Evolutionary conservation across 2,888 invertebrate species (phyloP).

Genomic region (Ischnus inquisitorius): DNA sequence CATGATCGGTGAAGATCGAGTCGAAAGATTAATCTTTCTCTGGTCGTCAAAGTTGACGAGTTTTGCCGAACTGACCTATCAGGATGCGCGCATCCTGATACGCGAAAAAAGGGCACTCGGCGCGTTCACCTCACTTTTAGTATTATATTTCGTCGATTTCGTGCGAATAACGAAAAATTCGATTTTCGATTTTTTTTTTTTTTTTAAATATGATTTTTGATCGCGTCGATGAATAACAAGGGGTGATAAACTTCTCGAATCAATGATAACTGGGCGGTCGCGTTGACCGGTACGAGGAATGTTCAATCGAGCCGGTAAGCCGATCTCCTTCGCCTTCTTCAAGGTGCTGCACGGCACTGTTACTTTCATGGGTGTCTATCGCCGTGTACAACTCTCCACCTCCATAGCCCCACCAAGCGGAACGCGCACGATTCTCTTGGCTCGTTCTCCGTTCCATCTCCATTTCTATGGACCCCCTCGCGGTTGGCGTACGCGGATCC

Average conservation of each 20-base stretch:
- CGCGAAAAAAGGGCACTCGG: conserved; percentile 53
- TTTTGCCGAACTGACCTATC: conserved; percentile 51
- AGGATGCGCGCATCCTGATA: conserved; percentile 68
- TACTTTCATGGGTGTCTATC: conserved; percentile 83
- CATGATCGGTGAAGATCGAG: conserved; percentile 57
- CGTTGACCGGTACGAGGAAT: conserved; percentile 41
- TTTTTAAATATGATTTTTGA: background rate
- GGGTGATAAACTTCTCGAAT: background rate
- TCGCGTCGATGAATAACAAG: background rate
- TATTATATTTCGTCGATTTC: background rate
- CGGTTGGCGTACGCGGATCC: conserved; percentile 43
- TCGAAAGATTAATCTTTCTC: conserved; percentile 36
- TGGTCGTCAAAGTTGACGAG: conserved; percentile 21
- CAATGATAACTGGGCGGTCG: conserved; percentile 12
- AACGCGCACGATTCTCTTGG: conserved; percentile 64
- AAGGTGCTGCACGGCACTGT: conserved; percentile 79
- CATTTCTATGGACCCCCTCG: conserved; percentile 34
- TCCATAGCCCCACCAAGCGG: conserved; percentile 73
- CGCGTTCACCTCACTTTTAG: conserved; percentile 62
- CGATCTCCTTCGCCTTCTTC: conserved; percentile 67
- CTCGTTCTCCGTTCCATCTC: conserved; percentile 56
- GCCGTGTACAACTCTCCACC: conserved; percentile 75
- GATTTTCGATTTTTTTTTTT: background rate
- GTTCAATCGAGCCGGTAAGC: conserved; percentile 38
- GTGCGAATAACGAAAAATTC: background rate